These are phyloP conservation scores for Margarornis squamiger DNA, from an alignment of 2,797 vertebrate species.

Conservation along the genomic window DNA sequence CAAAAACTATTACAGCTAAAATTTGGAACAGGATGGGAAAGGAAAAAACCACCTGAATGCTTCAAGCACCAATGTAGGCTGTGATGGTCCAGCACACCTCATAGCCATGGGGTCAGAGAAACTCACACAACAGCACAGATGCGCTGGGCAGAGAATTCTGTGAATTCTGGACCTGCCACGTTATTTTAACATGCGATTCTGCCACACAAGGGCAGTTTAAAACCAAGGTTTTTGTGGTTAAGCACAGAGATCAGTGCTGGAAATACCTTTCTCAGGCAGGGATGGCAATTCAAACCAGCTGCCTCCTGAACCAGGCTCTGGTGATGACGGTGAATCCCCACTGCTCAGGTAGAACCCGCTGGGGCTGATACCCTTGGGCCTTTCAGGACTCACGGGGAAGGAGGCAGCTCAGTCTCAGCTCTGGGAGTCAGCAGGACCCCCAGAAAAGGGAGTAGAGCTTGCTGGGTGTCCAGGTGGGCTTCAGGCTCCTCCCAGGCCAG, in stretches of 20 bases:
- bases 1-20: not conserved
- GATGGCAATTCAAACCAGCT: not conserved
- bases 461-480: not conserved
- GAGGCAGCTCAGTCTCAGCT: not conserved
- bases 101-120: not conserved
- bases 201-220: not conserved
- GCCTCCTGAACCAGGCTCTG: not conserved
- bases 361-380: not conserved
- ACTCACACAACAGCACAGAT: not conserved
- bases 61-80: not conserved
- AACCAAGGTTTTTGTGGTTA: not conserved
- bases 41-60: not conserved
- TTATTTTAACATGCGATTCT: not conserved
- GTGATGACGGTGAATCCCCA: not conserved
- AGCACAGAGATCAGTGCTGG: not conserved
- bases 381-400: accelerated
- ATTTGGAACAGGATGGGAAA: not conserved
- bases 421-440: not conserved
- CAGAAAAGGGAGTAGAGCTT: not conserved
- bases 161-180: not conserved
- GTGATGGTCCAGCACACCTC: not conserved
- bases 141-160: not conserved
- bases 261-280: not conserved
- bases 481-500: not conserved
- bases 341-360: not conserved